Conservation (phyloP, 1,140 invertebrate genomes). For the Lysiphlebus fabarum region DNA sequence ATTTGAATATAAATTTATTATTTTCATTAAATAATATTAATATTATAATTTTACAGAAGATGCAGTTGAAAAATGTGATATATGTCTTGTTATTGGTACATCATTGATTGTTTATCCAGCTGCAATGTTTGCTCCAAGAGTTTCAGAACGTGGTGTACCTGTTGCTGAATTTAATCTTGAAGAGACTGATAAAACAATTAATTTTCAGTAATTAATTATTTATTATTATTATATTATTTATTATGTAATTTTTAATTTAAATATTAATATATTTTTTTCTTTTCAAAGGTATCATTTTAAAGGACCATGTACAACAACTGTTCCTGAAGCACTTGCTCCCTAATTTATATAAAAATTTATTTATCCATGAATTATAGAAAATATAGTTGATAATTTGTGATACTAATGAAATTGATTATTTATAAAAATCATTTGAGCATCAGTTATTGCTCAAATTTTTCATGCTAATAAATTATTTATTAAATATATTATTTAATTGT, state of each 20-base stretch:
- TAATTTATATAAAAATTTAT: constrained; percentile 1
- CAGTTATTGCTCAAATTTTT: too few species aligned
- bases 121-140: constrained; percentile 85
- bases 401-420: too few species aligned
- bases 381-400: too few species aligned
- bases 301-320: constrained; percentile 16
- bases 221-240: neutral
- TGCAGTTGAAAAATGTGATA: constrained; percentile 71
- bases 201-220: constrained; percentile 61
- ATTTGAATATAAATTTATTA: constrained; percentile 4
- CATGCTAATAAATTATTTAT: too few species aligned
- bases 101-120: constrained; percentile 88
- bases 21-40: constrained; percentile 6
- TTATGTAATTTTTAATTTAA: neutral
- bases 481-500: too few species aligned
- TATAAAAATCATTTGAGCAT: too few species aligned
- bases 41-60: constrained; percentile 47
- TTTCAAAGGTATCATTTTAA: constrained; percentile 15
- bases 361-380: too few species aligned
- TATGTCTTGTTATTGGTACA: constrained; percentile 82
- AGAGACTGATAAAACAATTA: constrained; percentile 66
- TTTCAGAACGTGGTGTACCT: constrained; percentile 71
- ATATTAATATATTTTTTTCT: constrained; percentile 3
- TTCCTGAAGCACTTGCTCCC: constrained; percentile 17
- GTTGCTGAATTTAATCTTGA: constrained; percentile 91